These are phyloP conservation scores for Climacteris rufus DNA, from an alignment of 2,113 vertebrate genomes.

Conservation along the genomic window DNA sequence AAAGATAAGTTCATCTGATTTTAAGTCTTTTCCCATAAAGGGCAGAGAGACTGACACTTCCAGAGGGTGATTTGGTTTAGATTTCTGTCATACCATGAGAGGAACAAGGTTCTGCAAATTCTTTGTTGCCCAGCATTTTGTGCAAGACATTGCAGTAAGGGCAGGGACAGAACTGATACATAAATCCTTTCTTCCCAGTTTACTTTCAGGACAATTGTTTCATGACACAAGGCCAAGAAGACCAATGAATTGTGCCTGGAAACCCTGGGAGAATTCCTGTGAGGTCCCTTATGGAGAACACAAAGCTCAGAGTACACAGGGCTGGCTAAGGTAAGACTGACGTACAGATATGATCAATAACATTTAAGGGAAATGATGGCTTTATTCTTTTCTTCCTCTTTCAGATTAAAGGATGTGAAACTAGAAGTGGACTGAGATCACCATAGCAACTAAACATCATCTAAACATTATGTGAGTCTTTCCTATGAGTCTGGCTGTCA, in stretches of 20 bases:
- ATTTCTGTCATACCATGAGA: background rate
- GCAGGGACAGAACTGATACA: background rate
- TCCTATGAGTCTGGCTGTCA: background rate
- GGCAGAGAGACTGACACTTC: background rate
- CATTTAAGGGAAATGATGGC: background rate
- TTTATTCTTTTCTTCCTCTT: background rate
- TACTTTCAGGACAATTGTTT: background rate
- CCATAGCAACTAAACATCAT: slow-evolving; percentile 45
- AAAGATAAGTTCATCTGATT: background rate
- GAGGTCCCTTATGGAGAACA: background rate
- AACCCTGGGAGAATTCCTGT: background rate
- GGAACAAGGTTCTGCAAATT: background rate
- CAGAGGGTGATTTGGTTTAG: background rate
- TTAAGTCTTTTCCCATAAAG: background rate
- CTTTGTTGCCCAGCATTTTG: background rate
- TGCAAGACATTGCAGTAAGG: background rate
- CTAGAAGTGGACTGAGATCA: slow-evolving; percentile 28
- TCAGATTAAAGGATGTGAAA: background rate
- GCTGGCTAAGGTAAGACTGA: background rate
- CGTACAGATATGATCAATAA: background rate
- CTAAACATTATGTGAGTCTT: background rate
- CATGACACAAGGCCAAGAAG: background rate
- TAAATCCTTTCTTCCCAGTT: background rate
- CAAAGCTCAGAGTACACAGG: background rate
- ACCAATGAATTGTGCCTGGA: background rate